Conservation (phyloP, 2,888 invertebrate species). For the Dicranocentrus wangi region DNA sequence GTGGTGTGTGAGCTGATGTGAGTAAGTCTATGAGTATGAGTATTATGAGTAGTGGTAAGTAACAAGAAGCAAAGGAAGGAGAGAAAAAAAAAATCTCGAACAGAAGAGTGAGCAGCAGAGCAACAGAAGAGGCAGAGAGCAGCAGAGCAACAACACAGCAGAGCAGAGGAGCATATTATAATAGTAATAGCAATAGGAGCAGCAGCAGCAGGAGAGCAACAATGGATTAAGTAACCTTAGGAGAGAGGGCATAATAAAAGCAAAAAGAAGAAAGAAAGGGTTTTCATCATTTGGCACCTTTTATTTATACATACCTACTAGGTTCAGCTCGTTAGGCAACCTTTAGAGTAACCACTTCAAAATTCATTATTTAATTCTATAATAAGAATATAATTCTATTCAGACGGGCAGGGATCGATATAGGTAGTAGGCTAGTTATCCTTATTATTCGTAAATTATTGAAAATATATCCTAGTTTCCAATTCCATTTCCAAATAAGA, state of each 20-base stretch:
- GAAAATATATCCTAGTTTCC: not conserved
- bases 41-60: conserved; percentile 39
- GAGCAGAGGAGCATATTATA: conserved; percentile 73
- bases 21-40: too few species aligned
- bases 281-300: conserved; percentile 61
- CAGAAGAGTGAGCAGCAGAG: too few species aligned
- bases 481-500: too few species aligned
- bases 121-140: too few species aligned
- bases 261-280: conserved; percentile 57
- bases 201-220: conserved; percentile 75
- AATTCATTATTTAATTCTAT: not conserved
- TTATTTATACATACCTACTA: conserved; percentile 36
- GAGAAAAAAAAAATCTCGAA: conserved; percentile 43
- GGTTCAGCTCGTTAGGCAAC: not conserved
- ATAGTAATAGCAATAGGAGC: conserved; percentile 63
- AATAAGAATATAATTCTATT: not conserved
- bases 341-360: not conserved
- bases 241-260: conserved; percentile 52
- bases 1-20: too few species aligned
- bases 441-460: not conserved
- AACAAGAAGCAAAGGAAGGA: conserved; percentile 22
- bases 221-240: conserved; percentile 74
- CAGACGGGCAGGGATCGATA: not conserved
- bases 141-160: conserved; percentile 75
- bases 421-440: not conserved